phyloP scores from a whole-genome alignment of 2,113 vertebrate species.

The Hipposideros armiger region DNA sequence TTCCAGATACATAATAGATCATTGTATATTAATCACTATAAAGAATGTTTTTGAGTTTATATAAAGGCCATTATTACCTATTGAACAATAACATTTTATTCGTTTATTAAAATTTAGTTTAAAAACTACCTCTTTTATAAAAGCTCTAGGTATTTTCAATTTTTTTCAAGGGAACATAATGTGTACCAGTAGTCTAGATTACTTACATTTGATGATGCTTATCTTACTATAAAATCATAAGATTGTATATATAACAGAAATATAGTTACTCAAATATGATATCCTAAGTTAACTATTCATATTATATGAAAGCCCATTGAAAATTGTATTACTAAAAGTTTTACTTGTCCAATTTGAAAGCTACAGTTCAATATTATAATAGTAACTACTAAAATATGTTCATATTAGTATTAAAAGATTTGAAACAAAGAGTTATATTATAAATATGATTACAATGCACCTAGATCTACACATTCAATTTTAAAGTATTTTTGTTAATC shows the following conservation, averaged over 20 bases:
- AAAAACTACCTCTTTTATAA: constrained; percentile 77
- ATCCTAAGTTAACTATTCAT: background rate
- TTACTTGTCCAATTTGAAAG: constrained; percentile 34
- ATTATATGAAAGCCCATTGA: constrained; percentile 17
- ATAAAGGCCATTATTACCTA: constrained; percentile 91
- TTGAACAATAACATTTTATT: constrained; percentile 89
- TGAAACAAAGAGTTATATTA: constrained; percentile 37
- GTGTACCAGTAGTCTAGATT: constrained; percentile 40
- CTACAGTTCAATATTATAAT: constrained; percentile 44
- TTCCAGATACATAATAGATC: constrained; percentile 91
- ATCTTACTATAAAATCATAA: constrained; percentile 48
- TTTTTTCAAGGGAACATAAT: constrained; percentile 71
- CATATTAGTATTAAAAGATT: constrained; percentile 8
- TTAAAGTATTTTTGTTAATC: background rate
- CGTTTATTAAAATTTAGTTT: constrained; percentile 87
- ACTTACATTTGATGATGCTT: constrained; percentile 23
- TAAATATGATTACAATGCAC: constrained; percentile 5
- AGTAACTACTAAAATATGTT: background rate
- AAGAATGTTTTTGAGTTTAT: constrained; percentile 93
- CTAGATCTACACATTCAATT: background rate
- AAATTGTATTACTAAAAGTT: constrained; percentile 57
- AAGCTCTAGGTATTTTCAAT: constrained; percentile 78
- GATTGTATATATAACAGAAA: constrained; percentile 7
- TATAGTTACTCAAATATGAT: constrained; percentile 26
- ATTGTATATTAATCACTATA: constrained; percentile 91